Conservation (phyloP, 2,797 vertebrate species). For the Ctenopoma multispine region DNA sequence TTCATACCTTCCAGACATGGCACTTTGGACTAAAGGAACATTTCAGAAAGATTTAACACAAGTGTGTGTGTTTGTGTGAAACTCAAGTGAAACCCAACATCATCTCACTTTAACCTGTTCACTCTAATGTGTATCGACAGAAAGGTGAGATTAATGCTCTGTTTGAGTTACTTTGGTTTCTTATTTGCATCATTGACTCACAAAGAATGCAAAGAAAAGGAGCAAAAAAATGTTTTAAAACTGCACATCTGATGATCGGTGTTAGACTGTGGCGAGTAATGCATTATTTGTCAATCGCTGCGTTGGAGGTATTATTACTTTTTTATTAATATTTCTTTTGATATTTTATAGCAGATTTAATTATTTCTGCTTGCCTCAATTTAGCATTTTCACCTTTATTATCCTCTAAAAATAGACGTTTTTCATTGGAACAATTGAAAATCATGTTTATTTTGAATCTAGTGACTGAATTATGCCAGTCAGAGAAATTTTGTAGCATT, state of each 20-base stretch:
- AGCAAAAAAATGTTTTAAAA: conserved; percentile 19
- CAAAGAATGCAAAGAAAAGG: conserved; percentile 24
- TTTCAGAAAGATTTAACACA: conserved; percentile 55
- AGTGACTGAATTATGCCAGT: neutral
- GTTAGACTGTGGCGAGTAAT: conserved; percentile 31
- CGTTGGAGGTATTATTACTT: conserved; percentile 33
- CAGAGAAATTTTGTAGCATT: conserved; percentile 3
- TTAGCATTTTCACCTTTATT: conserved; percentile 24
- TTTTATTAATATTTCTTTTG: conserved; percentile 1
- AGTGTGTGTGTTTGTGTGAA: conserved; percentile 43
- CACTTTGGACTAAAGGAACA: conserved; percentile 72
- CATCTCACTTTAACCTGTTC: conserved; percentile 40
- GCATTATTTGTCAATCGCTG: conserved; percentile 35
- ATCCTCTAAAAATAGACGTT: neutral
- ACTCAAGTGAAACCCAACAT: conserved; percentile 25
- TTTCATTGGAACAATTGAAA: conserved; percentile 19
- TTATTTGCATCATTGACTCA: conserved; percentile 28
- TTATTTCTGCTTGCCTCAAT: conserved; percentile 12
- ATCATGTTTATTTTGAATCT: conserved; percentile 19
- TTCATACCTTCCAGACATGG: conserved; percentile 70
- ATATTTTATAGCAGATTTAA: conserved; percentile 9
- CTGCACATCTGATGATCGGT: conserved; percentile 32
- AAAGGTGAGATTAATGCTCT: conserved; percentile 45
- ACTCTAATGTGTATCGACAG: conserved; percentile 39
- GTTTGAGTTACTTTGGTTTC: conserved; percentile 29